phyloP scores from a whole-genome alignment of 2,888 invertebrate species.

The Lasioglossum zephyrum region DNA sequence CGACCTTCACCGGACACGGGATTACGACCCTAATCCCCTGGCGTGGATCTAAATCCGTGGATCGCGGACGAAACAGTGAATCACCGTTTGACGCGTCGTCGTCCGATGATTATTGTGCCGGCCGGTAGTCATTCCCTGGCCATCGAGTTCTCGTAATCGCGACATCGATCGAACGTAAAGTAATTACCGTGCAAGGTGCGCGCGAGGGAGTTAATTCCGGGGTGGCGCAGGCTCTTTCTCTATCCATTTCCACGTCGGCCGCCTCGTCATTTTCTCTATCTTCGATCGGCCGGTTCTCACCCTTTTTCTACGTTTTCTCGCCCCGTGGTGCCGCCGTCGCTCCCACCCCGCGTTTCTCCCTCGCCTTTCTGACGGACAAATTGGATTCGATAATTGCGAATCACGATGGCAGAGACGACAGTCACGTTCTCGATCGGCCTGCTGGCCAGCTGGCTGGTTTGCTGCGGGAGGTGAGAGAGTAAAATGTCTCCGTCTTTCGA shows the following conservation, averaged over 20 bases:
- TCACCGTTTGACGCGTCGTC: not conserved
- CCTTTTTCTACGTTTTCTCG: slow-evolving; percentile 35
- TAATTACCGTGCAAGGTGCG: slow-evolving; percentile 63
- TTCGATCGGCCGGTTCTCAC: slow-evolving; percentile 34
- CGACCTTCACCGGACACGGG: not conserved
- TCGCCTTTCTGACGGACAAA: slow-evolving; percentile 67
- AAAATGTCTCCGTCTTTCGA: slow-evolving; percentile 52
- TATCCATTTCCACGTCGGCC: slow-evolving; percentile 57
- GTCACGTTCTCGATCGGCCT: slow-evolving; percentile 67
- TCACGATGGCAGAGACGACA: slow-evolving; percentile 65
- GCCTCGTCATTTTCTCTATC: slow-evolving; percentile 60
- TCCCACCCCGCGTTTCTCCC: not conserved
- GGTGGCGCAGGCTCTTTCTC: slow-evolving; percentile 42
- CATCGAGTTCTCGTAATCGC: slow-evolving; percentile 28
- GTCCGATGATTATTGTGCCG: slow-evolving; percentile 3
- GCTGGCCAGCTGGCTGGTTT: slow-evolving; percentile 48
- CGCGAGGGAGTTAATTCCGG: slow-evolving; percentile 62
- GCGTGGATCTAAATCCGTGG: not conserved
- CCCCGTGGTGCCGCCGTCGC: not conserved
- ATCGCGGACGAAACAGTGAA: not conserved
- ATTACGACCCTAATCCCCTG: not conserved
- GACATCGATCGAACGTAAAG: slow-evolving; percentile 61
- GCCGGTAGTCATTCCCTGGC: not conserved
- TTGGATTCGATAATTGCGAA: slow-evolving; percentile 75
- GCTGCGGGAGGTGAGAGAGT: not conserved